Conservation (phyloP, 2,113 vertebrate species). For the Dinomys branickii region DNA sequence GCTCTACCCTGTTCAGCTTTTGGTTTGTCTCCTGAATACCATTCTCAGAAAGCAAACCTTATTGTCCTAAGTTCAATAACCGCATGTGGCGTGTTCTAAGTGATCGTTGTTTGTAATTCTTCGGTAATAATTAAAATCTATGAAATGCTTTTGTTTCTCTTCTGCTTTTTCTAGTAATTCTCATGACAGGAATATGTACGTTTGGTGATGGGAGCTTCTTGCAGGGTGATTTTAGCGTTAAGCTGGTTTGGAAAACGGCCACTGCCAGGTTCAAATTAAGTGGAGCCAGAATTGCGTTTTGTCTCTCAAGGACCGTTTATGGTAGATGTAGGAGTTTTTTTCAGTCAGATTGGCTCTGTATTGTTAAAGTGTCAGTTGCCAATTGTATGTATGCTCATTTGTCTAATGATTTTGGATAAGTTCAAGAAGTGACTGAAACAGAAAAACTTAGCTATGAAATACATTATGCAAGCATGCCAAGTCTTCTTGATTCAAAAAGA, state of each 20-base stretch:
- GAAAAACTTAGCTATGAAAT: constrained; percentile 1
- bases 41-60: constrained; percentile 67
- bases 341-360: not conserved
- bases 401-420: not conserved
- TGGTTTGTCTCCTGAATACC: not conserved
- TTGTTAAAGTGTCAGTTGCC: constrained; percentile 30
- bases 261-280: constrained; percentile 14
- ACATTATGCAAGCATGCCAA: not conserved
- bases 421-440: not conserved
- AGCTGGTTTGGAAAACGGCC: constrained; percentile 9
- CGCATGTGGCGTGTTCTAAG: not conserved
- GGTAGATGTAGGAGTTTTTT: not conserved
- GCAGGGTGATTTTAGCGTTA: not conserved
- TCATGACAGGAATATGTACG: not conserved
- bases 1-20: not conserved
- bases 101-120: constrained; percentile 57
- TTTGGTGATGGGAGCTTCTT: not conserved
- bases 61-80: not conserved
- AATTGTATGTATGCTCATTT: not conserved
- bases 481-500: not conserved
- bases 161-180: constrained; percentile 44
- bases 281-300: not conserved
- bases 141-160: not conserved
- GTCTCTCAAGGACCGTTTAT: not conserved
- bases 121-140: constrained; percentile 57